Evolutionary conservation across 2,113 vertebrate species (phyloP).

Genomic region (Cepphus grylle): DNA sequence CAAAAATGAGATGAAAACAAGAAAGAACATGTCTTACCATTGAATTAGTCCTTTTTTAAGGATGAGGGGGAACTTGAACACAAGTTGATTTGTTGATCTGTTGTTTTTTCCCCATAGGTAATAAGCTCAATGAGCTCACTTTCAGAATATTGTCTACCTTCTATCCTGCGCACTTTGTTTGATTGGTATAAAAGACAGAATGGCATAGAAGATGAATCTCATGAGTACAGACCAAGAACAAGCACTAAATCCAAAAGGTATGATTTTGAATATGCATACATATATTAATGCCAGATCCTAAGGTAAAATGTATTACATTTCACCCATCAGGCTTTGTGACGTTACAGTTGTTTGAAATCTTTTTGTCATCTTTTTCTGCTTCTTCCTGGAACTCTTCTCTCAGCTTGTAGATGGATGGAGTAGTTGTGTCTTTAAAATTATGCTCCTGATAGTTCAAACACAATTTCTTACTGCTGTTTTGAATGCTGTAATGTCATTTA

Average conservation of each 20-base stretch:
- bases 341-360: neutral
- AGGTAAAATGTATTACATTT: neutral
- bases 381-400: neutral
- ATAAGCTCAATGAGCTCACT: slow-evolving; percentile 98
- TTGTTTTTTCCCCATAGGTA: slow-evolving; percentile 75
- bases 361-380: neutral
- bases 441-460: neutral
- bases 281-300: neutral
- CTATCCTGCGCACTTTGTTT: slow-evolving; percentile 93
- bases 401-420: neutral
- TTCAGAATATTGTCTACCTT: slow-evolving; percentile 96
- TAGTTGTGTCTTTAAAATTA: neutral
- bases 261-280: neutral
- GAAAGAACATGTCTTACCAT: neutral
- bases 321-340: neutral
- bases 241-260: slow-evolving; percentile 98
- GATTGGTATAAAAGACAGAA: slow-evolving; percentile 99
- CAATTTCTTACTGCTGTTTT: neutral
- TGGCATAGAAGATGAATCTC: slow-evolving; percentile 96
- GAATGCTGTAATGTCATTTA: neutral
- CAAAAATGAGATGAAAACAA: neutral
- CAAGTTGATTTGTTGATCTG: neutral
- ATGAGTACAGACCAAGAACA: slow-evolving; percentile 94
- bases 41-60: neutral
- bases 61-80: neutral